Evolutionary conservation across 2,797 vertebrate species (phyloP), one percentile per base, ranked within the genome.

Genomic region (Mus spretus): DNA sequence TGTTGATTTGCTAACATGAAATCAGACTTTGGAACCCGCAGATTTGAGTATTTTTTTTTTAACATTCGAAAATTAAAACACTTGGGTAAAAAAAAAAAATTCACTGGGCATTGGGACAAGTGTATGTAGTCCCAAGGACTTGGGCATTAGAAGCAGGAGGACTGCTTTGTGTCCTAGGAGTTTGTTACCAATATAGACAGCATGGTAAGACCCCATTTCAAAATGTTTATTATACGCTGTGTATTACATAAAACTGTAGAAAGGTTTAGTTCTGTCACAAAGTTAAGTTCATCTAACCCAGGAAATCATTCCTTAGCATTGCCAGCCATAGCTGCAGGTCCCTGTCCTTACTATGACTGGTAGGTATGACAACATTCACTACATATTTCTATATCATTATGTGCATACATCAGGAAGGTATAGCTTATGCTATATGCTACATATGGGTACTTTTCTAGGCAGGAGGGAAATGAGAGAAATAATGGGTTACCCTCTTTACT

Each of bases 51-150:
- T n/a, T 50, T 6, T 50, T 50, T 50, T 79, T n/a, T 80, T 95
- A 80, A 84, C 24, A 53, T 96, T 63, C 70, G 50, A 78, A 95
- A 87, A 24, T 83, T 40, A 87, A 90, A 83, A 5, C 57, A 89
- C 78, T 53, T n/a, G 34, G 28, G 17, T 67, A n/a, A n/a, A 50
- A 50, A 50, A 50, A 50, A 72, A 89, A 89, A 61, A 74, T 47
- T 37, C 28, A 26, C 28, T 61, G 19, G 24, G 1, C 37, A 44
- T 47, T 40, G 55, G 24, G 28, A 20, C 40, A 47, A 53, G 77
- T 53, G 3, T 24, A 17, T 24, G 12, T 44, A 77, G 26, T 78
- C 34, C 22, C 19, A 67, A 8, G 22, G 28, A 37, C 14, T 37
- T 72, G 20, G 34, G 50, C 72, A 22, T 14, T 50, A 37, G 74